Conservation (phyloP, 2,113 vertebrate genomes). For the Cygnus buccinator region DNA sequence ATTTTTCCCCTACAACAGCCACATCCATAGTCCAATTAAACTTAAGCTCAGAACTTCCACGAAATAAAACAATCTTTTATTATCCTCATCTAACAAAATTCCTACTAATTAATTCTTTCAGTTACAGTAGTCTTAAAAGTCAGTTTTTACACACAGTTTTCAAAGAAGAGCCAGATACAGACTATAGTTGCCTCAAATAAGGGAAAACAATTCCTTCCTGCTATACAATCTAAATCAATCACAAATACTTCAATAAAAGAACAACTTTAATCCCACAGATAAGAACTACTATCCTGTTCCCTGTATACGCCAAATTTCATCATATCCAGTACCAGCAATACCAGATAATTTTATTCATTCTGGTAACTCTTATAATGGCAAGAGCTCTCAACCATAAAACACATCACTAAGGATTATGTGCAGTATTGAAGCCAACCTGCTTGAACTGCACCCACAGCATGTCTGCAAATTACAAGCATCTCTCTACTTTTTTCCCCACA, state of each 20-base stretch:
- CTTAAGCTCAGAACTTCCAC: not conserved
- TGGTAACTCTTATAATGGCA: not conserved
- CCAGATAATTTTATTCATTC: not conserved
- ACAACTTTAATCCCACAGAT: not conserved
- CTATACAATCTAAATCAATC: not conserved
- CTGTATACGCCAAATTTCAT: not conserved
- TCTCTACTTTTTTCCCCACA: no score
- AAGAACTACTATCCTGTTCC: not conserved
- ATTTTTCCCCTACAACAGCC: not conserved
- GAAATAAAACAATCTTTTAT: not conserved
- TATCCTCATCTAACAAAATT: not conserved
- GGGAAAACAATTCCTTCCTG: not conserved
- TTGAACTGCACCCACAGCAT: not conserved
- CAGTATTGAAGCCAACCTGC: not conserved
- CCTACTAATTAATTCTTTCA: not conserved
- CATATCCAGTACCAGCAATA: not conserved
- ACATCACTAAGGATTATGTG: rapidly evolving
- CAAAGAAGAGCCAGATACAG: not conserved
- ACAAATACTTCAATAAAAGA: not conserved
- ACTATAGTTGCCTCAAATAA: not conserved
- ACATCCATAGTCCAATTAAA: not conserved
- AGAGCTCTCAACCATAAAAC: not conserved
- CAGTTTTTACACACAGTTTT: not conserved
- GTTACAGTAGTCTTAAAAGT: not conserved
- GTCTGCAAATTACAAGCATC: not conserved